Evolutionary conservation across 2,888 invertebrate species (phyloP).

Genomic region (Epinotia ramella): DNA sequence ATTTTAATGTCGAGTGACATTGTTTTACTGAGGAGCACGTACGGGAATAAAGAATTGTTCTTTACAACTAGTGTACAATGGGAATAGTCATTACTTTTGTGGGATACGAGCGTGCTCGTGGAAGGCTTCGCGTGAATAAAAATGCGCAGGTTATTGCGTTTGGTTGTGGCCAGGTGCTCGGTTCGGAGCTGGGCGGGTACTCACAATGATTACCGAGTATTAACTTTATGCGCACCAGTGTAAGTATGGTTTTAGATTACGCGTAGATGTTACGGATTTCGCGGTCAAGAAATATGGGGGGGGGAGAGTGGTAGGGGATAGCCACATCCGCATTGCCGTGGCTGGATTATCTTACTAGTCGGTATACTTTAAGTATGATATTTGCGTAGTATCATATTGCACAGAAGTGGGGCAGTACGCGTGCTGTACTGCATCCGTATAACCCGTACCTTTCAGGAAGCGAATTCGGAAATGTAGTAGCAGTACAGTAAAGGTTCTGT

Average conservation of each 20-base stretch:
- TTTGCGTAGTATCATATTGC: no score
- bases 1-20: conserved; percentile 46
- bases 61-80: conserved; percentile 31
- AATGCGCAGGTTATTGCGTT: conserved; percentile 7
- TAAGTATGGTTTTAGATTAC: not conserved
- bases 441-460: no score
- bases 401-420: no score
- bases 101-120: conserved; percentile 19
- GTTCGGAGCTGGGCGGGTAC: not conserved
- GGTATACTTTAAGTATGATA: no score
- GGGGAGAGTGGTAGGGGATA: not conserved
- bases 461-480: no score
- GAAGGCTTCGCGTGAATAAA: conserved; percentile 15
- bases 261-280: not conserved
- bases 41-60: conserved; percentile 29
- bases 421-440: no score
- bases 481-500: no score
- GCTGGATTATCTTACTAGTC: no score
- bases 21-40: conserved; percentile 42
- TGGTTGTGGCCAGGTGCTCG: not conserved
- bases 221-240: not conserved
- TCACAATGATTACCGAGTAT: not conserved
- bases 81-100: conserved; percentile 35
- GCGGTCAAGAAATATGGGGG: not conserved
- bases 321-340: no score